Evolutionary conservation across 1,140 invertebrate species (phyloP).

Genomic region (Brachystomella parvula): DNA sequence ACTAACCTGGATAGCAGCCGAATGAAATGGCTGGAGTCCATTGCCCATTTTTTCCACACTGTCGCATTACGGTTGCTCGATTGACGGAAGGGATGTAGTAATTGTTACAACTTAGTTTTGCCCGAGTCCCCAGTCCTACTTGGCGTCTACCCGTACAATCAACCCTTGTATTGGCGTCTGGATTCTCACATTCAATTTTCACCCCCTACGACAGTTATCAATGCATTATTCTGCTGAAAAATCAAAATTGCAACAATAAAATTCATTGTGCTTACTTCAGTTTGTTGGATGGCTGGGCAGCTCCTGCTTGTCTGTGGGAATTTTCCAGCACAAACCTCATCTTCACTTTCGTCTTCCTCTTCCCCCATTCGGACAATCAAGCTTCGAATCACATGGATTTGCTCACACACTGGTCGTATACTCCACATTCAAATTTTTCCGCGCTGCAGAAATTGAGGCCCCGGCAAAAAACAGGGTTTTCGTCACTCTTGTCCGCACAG

Average conservation of each 20-base stretch:
- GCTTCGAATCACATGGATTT: not conserved
- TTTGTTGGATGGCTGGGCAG: not conserved
- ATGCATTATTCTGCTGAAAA: not conserved
- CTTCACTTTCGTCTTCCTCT: not conserved
- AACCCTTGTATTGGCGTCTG: not conserved
- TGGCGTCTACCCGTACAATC: not conserved
- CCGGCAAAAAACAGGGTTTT: slow-evolving; percentile 15
- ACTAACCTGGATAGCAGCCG: slow-evolving; percentile 20
- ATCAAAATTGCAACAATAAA: not conserved
- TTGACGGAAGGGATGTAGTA: slow-evolving; percentile 10
- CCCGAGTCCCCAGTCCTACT: not conserved
- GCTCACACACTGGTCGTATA: not conserved
- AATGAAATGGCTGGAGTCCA: slow-evolving; percentile 17
- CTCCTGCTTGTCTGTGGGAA: not conserved
- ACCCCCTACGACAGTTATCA: slow-evolving; percentile 1
- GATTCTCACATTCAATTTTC: slow-evolving; percentile 14
- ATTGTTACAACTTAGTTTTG: slow-evolving; percentile 4
- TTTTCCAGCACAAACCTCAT: not conserved
- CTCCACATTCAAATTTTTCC: slow-evolving; percentile 6
- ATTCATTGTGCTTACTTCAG: not conserved
- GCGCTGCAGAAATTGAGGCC: not conserved
- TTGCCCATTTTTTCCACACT: slow-evolving; percentile 15
- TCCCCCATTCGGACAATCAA: not conserved
- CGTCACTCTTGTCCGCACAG: slow-evolving; percentile 4
- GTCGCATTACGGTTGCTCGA: not conserved